These are phyloP conservation scores for Notarius lentiginosus DNA, from an alignment of 2,113 vertebrate genomes.

Conservation along the genomic window DNA sequence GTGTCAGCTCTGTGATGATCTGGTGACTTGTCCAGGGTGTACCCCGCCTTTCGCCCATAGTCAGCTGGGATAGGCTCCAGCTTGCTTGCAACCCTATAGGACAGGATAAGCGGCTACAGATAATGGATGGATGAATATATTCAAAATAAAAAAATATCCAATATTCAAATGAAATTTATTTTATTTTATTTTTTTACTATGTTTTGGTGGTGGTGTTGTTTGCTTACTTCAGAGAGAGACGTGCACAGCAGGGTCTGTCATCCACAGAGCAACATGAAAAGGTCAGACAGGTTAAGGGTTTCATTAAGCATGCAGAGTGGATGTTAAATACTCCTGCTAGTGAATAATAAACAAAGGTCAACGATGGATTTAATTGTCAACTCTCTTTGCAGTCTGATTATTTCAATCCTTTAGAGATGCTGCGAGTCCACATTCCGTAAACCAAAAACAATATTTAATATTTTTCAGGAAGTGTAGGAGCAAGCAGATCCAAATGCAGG, in stretches of 20 bases:
- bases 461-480: background rate
- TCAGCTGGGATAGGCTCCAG: too few relatives aligned
- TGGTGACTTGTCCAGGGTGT: too few relatives aligned
- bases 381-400: slow-evolving; percentile 10
- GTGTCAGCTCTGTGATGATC: too few relatives aligned
- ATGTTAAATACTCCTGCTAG: slow-evolving; percentile 26
- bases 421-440: background rate
- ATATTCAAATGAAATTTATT: background rate
- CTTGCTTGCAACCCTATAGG: too few relatives aligned
- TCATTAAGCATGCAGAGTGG: slow-evolving; percentile 40
- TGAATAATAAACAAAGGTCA: slow-evolving; percentile 32
- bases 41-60: too few relatives aligned
- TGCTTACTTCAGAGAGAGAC: background rate
- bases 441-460: slow-evolving; percentile 13
- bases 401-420: slow-evolving; percentile 10
- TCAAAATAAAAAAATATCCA: background rate
- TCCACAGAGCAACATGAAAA: slow-evolving; percentile 38
- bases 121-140: too few relatives aligned
- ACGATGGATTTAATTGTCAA: slow-evolving; percentile 8
- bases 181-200: background rate
- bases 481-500: too few relatives aligned
- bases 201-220: background rate
- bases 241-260: slow-evolving; percentile 37
- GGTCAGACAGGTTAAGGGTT: slow-evolving; percentile 47
- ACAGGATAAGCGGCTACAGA: too few relatives aligned